These are phyloP conservation scores for Neomorphus geoffroyi DNA, from an alignment of 2,797 vertebrate genomes.

Conservation along the genomic window DNA sequence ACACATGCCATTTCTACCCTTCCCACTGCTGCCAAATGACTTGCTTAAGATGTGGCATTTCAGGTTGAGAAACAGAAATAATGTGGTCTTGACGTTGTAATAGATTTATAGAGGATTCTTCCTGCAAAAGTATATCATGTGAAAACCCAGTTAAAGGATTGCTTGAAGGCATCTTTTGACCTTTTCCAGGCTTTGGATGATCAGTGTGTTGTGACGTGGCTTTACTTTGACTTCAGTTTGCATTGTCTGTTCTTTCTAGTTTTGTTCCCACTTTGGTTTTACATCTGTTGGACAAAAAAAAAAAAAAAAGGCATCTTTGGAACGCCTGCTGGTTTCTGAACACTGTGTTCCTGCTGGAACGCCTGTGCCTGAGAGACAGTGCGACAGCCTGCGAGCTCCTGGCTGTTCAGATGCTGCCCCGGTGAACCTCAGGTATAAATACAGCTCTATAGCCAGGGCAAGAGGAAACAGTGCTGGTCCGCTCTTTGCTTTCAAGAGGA, in stretches of 20 bases:
- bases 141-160: background rate
- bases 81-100: background rate
- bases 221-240: background rate
- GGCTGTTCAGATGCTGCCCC: background rate
- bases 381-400: background rate
- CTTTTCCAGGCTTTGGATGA: background rate
- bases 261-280: background rate
- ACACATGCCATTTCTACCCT: background rate
- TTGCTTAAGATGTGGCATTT: constrained; percentile 42
- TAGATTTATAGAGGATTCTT: background rate
- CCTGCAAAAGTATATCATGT: background rate
- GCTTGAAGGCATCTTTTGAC: background rate
- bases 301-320: background rate
- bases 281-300: background rate
- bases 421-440: background rate
- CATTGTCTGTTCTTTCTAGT: background rate
- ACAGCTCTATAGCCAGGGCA: background rate
- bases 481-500: background rate
- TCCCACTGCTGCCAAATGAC: background rate
- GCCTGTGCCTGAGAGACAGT: background rate
- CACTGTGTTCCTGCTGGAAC: background rate
- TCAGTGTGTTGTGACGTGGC: background rate
- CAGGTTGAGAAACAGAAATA: background rate
- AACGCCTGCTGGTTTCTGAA: background rate
- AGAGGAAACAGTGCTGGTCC: background rate